Evolutionary conservation across 2,888 invertebrate genomes (phyloP), one percentile per base, ranked within the genome.

Genomic region (Hybos culiciformis): DNA sequence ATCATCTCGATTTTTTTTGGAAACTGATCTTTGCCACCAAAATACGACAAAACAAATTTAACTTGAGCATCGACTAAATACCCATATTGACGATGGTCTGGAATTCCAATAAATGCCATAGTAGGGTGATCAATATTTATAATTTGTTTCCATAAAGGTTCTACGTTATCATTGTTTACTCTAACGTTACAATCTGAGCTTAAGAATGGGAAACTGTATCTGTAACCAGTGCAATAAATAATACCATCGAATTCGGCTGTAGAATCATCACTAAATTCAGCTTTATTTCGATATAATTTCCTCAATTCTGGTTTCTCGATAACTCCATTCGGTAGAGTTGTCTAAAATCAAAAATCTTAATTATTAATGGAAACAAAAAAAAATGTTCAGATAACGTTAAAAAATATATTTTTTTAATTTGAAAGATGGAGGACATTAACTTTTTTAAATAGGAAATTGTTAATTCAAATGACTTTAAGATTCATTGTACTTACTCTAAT

Each of bases 61-160:
- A 56, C 55, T 74, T 90, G 90, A 46, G 84, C 62, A 57, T 91
- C 85, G 56, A 84, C 87, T 68, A 84, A 75, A 33, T 83, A 83
- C 65, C 88, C 85, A 0, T 88, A 83, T 56, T 82, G 81, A 12
- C 86, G 79, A 48, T 76, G 77, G 60, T 78, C 83, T 0, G 85
- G 83, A 26, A 92, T 70, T 1, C 91, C 92, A 47, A 92, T 74
- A 50, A 92, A 77, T 43, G 78, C 80, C 73, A 92, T 77, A 3
- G 78, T 76, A 3, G 88, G 86, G 54, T 80, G 76, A 51, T 79
- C 71, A 39, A 83, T 80, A 61, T 90, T 83, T 40, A 92, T 74
- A 42, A 90, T 65, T 60, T 93, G 91, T 61, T 87, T 86, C 72
- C 86, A 90, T 5, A 91, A 71, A 1, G 86, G 84, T 52, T 77